Conservation (phyloP, 2,888 invertebrate species). For the Dermolepida albohirtum region DNA sequence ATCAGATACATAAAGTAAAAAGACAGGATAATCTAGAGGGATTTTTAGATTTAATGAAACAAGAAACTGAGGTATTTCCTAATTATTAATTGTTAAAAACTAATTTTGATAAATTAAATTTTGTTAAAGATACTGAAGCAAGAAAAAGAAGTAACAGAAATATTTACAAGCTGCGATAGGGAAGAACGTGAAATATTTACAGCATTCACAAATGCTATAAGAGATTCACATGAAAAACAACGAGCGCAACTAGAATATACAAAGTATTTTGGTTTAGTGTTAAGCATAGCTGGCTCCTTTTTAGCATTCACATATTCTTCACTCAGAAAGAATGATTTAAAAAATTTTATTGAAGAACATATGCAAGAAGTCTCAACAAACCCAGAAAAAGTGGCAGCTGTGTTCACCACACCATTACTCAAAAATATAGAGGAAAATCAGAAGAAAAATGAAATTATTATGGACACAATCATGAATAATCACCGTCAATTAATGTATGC, state of each 20-base stretch:
- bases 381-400: not conserved
- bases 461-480: constrained; percentile 42
- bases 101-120: not conserved
- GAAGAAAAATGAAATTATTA: constrained; percentile 18
- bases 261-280: constrained; percentile 77
- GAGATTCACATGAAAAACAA: constrained; percentile 87
- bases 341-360: constrained; percentile 55
- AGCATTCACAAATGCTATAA: constrained; percentile 78
- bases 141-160: constrained; percentile 72
- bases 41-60: constrained; percentile 79
- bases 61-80: constrained; percentile 71
- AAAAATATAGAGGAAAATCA: constrained; percentile 13
- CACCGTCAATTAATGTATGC: constrained; percentile 41
- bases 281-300: constrained; percentile 62
- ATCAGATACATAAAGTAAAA: constrained; percentile 80
- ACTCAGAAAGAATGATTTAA: constrained; percentile 60
- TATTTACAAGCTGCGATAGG: constrained; percentile 76
- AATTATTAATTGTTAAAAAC: constrained; percentile 17
- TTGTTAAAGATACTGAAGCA: constrained; percentile 68
- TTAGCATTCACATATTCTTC: constrained; percentile 60
- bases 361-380: constrained; percentile 11
- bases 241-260: constrained; percentile 84
- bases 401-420: not conserved
- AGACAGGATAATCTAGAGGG: constrained; percentile 77
- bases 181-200: constrained; percentile 82